Conservation (phyloP, 1,140 invertebrate species). For the Orussus abietinus region DNA sequence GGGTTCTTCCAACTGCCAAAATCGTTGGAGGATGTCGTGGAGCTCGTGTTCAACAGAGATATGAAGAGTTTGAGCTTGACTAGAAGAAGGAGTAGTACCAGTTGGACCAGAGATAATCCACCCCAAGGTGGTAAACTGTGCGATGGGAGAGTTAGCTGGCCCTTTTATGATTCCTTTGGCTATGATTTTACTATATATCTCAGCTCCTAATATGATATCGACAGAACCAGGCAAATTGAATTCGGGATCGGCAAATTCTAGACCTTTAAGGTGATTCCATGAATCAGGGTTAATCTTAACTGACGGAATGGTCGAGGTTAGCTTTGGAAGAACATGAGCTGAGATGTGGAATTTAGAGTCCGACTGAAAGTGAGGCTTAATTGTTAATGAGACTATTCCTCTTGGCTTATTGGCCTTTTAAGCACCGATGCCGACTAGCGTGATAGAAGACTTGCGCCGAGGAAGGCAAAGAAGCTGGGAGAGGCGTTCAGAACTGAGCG, state of each 20-base stretch:
- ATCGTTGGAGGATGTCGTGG: constrained; percentile 1
- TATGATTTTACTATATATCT: constrained; percentile 1
- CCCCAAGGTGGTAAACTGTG: not conserved
- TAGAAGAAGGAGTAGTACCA: not conserved
- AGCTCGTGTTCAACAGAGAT: not conserved
- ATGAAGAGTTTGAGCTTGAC: not conserved
- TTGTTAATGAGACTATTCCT: not conserved
- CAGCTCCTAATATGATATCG: constrained; percentile 8
- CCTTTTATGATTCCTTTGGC: constrained; percentile 3
- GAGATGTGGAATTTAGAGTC: not conserved
- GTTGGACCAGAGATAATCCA: not conserved
- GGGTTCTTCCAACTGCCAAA: constrained; percentile 10
- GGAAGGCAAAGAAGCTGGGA: constrained; percentile 16
- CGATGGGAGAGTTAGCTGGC: not conserved
- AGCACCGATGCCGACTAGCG: constrained; percentile 2
- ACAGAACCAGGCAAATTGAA: constrained; percentile 3
- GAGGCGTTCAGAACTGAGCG: constrained; percentile 19
- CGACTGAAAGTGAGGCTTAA: constrained; percentile 2
- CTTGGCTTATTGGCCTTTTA: constrained; percentile 2
- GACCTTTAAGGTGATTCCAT: constrained; percentile 7
- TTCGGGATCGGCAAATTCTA: constrained; percentile 6
- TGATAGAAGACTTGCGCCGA: constrained; percentile 1
- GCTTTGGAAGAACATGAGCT: constrained; percentile 6
- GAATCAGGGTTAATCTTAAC: not conserved
- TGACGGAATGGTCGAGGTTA: not conserved